These are phyloP conservation scores for Syngnathoides biaculeatus DNA, from an alignment of 2,113 vertebrate genomes.

Conservation along the genomic window DNA sequence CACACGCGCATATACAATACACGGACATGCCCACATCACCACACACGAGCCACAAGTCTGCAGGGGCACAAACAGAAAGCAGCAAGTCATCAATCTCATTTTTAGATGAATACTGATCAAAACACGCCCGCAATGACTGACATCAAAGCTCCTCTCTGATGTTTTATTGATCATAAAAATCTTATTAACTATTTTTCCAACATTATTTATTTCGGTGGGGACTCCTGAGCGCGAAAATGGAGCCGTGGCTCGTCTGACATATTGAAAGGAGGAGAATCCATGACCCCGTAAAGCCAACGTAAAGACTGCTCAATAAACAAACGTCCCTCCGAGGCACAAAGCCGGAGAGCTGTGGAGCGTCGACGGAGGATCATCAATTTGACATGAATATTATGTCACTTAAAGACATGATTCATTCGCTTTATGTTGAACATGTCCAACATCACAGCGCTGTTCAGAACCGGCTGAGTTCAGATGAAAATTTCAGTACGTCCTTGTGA, in stretches of 20 bases:
- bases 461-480: not conserved
- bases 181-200: constrained; percentile 2
- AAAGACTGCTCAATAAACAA: not conserved
- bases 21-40: not conserved
- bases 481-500: not conserved
- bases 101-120: constrained; percentile 8
- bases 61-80: constrained; percentile 2
- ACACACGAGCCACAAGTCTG: not conserved
- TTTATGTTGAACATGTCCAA: not conserved
- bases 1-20: not conserved
- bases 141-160: constrained; percentile 7
- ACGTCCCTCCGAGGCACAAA: not conserved
- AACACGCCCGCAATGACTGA: constrained; percentile 1
- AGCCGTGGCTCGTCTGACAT: not conserved
- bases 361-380: not conserved
- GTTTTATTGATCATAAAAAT: constrained; percentile 16
- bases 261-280: not conserved
- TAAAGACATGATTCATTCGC: not conserved
- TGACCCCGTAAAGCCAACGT: not conserved
- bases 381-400: not conserved
- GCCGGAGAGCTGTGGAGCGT: not conserved
- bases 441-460: not conserved
- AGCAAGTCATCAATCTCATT: constrained; percentile 4
- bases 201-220: constrained; percentile 5
- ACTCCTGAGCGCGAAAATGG: not conserved